These are phyloP conservation scores for Alosa sapidissima DNA, from an alignment of 2,797 vertebrate species.

Conservation along the genomic window DNA sequence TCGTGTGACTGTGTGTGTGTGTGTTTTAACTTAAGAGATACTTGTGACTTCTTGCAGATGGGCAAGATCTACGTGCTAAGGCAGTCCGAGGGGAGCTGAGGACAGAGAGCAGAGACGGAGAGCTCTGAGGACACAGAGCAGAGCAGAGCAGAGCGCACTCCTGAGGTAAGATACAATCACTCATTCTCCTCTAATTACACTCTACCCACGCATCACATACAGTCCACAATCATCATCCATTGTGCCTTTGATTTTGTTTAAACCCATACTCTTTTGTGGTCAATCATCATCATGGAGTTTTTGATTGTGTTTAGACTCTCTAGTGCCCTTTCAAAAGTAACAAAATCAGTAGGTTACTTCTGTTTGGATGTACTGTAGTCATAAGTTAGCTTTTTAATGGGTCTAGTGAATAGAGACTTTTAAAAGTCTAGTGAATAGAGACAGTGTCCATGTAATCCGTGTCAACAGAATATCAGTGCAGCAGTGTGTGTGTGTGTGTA, in stretches of 20 bases:
- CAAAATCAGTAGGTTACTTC: not conserved
- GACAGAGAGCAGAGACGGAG: not conserved
- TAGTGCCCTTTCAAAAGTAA: not conserved
- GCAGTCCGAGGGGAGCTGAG: constrained; percentile 35
- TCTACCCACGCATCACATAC: not conserved
- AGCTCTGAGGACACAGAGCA: not conserved
- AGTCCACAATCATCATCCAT: not conserved
- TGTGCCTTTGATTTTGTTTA: not conserved
- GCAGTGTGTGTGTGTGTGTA: not conserved
- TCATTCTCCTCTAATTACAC: not conserved
- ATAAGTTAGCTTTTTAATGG: not conserved
- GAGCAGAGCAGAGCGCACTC: not conserved
- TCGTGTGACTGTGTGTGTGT: not conserved
- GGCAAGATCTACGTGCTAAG: constrained; percentile 50
- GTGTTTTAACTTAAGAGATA: constrained; percentile 47
- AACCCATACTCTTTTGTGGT: not conserved
- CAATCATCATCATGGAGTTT: not conserved
- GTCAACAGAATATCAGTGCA: not conserved
- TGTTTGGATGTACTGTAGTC: not conserved
- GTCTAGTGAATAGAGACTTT: not conserved
- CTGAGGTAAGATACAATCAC: constrained; percentile 31
- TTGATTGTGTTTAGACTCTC: not conserved
- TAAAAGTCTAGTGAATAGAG: not conserved
- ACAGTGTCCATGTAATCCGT: not conserved
- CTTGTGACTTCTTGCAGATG: constrained; percentile 61